Evolutionary conservation across 2,113 vertebrate genomes (phyloP).

Genomic region (Myrmecophaga tridactyla): DNA sequence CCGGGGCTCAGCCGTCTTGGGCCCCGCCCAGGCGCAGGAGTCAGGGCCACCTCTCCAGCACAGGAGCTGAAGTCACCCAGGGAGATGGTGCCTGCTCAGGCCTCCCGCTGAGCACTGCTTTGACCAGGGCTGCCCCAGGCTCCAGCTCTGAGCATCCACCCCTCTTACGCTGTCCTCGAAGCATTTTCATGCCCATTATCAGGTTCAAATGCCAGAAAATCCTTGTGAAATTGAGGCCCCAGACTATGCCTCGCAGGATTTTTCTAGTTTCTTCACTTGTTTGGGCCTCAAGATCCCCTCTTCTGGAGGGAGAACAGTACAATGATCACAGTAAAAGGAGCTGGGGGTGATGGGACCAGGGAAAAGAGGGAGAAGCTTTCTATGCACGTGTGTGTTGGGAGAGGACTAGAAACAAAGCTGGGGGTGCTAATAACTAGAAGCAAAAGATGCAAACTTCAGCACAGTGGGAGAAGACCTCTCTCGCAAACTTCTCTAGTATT

Average conservation of each 20-base stretch:
- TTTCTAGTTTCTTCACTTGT: background rate
- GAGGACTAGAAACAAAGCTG: background rate
- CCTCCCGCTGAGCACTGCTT: background rate
- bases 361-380: background rate
- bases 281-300: background rate
- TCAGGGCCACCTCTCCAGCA: background rate
- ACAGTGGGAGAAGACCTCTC: background rate
- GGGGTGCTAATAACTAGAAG: background rate
- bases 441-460: background rate
- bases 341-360: background rate
- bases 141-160: background rate
- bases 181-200: background rate
- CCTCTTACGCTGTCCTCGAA: background rate
- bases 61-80: background rate
- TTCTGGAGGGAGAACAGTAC: background rate
- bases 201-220: background rate
- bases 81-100: background rate
- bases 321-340: background rate
- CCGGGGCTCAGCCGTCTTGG: background rate
- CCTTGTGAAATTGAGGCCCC: background rate
- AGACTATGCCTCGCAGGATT: accelerated
- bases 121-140: background rate
- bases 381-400: accelerated
- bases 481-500: background rate
- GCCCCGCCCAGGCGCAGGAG: background rate